phyloP scores from a whole-genome alignment of 2,113 vertebrate genomes.

The Motacilla tschutschensis region DNA sequence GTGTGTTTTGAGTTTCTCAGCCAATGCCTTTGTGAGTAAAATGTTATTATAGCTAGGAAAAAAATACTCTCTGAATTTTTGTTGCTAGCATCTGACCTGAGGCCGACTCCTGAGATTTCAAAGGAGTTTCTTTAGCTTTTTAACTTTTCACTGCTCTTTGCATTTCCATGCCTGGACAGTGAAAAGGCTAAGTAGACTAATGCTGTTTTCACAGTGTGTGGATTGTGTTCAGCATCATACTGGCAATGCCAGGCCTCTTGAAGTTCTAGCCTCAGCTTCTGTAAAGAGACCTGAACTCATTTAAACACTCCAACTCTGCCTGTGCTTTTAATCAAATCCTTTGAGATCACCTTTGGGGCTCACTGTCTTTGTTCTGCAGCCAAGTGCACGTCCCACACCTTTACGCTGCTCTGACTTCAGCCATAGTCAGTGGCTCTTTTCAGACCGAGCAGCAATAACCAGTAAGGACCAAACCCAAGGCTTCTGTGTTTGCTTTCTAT shows the following conservation, averaged over 20 bases:
- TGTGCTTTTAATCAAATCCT: neutral
- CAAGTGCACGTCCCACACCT: neutral
- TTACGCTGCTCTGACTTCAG: neutral
- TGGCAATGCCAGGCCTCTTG: neutral
- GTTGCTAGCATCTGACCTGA: neutral
- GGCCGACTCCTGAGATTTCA: conserved; percentile 1
- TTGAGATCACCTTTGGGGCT: neutral
- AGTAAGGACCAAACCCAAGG: neutral
- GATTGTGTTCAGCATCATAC: neutral
- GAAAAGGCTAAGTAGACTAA: neutral
- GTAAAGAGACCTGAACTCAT: neutral
- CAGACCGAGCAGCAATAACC: neutral
- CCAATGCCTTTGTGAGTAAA: neutral
- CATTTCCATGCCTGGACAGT: neutral
- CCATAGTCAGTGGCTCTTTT: neutral
- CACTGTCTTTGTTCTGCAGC: neutral
- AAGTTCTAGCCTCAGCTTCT: neutral
- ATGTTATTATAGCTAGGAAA: neutral
- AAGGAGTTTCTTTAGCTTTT: conserved; percentile 20
- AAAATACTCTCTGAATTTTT: neutral
- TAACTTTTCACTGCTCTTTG: conserved; percentile 1
- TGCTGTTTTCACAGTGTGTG: neutral
- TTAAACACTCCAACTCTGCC: neutral
- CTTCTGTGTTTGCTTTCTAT: neutral
- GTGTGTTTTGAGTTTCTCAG: neutral